phyloP scores from a whole-genome alignment of 2,797 vertebrate species.

The Sebastes trivittatus region DNA sequence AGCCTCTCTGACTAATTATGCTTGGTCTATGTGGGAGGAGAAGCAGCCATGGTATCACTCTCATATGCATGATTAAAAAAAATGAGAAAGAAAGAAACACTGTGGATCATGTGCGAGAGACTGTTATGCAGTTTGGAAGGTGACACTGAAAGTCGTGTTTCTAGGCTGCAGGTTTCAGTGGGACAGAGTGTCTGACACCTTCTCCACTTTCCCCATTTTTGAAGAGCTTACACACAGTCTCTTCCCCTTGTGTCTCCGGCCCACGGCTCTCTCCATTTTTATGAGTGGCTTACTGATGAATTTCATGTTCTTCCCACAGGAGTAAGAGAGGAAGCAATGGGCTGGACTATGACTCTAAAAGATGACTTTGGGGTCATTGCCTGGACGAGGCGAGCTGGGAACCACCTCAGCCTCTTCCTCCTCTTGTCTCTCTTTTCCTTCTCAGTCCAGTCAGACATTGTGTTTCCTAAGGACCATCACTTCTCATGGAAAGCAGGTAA shows the following conservation, averaged over 20 bases:
- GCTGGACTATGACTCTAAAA: conserved; percentile 94
- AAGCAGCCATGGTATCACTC: not conserved
- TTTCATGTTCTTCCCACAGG: conserved; percentile 79
- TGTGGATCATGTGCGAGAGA: not conserved
- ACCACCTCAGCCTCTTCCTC: conserved; percentile 76
- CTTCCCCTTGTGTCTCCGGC: not conserved
- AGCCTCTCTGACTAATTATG: conserved; percentile 55
- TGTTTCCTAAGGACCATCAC: conserved; percentile 85
- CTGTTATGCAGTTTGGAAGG: conserved; percentile 17
- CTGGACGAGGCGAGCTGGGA: conserved; percentile 83
- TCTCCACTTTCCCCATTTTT: conserved; percentile 2
- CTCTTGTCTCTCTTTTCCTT: conserved; percentile 83
- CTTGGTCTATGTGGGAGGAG: conserved; percentile 33
- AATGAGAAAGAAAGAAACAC: not conserved
- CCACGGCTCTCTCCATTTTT: conserved; percentile 17
- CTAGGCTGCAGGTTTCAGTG: conserved; percentile 22
- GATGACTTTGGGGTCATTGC: conserved; percentile 83
- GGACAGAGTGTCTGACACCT: conserved; percentile 6
- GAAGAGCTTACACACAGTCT: not conserved
- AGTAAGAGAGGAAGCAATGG: conserved; percentile 85
- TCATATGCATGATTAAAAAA: not conserved
- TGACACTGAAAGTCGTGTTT: conserved; percentile 36
- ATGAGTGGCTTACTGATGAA: conserved; percentile 46
- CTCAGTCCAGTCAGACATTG: conserved; percentile 82
- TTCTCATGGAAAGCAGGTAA: conserved; percentile 97